A percentile compares a stretch with the other conserved stretches of the same genome.
Conservation (phyloP, 1,140 invertebrate species). For the Drosophila gunungcola region DNA sequence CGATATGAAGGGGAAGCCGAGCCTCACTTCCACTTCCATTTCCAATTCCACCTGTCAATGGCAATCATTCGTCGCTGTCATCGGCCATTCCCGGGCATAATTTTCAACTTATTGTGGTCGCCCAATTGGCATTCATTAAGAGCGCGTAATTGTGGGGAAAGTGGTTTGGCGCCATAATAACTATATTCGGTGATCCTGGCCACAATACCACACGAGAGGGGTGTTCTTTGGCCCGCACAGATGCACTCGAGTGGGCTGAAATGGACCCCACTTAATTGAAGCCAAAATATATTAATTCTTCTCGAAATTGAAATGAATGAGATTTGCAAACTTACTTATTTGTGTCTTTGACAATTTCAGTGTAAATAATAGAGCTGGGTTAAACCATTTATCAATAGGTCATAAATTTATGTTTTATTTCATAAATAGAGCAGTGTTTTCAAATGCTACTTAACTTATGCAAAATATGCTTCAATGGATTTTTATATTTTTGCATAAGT, state of each 20-base stretch:
- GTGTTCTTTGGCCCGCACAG: background rate
- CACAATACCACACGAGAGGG: background rate
- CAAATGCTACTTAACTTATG: no score
- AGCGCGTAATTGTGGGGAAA: constrained; percentile 73
- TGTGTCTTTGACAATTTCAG: no score
- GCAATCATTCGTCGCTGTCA: constrained; percentile 34
- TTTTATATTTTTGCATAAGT: no score
- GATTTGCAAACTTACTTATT: no score
- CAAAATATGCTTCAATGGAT: no score
- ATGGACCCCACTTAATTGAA: constrained; percentile 10
- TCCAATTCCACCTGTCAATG: constrained; percentile 61
- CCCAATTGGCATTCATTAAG: constrained; percentile 76
- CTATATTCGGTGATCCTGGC: constrained; percentile 11
- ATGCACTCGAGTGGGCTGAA: constrained; percentile 11
- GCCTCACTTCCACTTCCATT: constrained; percentile 8
- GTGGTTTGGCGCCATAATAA: constrained; percentile 59
- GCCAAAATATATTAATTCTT: constrained; percentile 5
- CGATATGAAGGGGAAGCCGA: background rate
- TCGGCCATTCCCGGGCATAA: constrained; percentile 64
- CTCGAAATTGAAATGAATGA: background rate
- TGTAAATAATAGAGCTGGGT: no score
- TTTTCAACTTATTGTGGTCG: constrained; percentile 80
- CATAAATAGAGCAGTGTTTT: no score
- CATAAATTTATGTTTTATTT: no score
- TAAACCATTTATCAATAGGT: no score